Conservation (phyloP, 2,888 invertebrate species). For the Rhingia campestris region DNA sequence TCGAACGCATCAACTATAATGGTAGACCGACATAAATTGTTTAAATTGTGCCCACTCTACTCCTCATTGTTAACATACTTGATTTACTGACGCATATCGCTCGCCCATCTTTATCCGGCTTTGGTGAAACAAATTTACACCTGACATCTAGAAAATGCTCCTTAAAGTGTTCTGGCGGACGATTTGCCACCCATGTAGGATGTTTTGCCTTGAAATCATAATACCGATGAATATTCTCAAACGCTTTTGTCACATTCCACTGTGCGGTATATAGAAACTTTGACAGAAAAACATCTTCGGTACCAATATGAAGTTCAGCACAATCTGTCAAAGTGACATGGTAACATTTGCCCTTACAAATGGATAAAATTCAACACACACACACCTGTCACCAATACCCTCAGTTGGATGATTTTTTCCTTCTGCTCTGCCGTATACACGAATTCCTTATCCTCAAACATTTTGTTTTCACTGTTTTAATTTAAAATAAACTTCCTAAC, state of each 20-base stretch:
- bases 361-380: neutral
- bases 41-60: neutral
- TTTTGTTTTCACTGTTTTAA: slow-evolving; percentile 16
- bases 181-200: slow-evolving; percentile 79
- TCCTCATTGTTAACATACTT: slow-evolving; percentile 25
- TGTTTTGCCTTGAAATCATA: slow-evolving; percentile 79
- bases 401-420: slow-evolving; percentile 77
- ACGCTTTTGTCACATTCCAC: slow-evolving; percentile 79
- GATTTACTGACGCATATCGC: slow-evolving; percentile 67
- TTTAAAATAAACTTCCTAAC: slow-evolving; percentile 4
- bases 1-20: slow-evolving; percentile 79
- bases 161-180: slow-evolving; percentile 78
- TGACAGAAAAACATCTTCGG: slow-evolving; percentile 78
- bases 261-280: slow-evolving; percentile 77
- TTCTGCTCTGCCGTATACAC: slow-evolving; percentile 76
- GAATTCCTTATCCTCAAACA: slow-evolving; percentile 75
- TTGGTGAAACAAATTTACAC: slow-evolving; percentile 79
- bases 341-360: neutral
- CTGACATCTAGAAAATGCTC: slow-evolving; percentile 77
- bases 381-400: slow-evolving; percentile 77
- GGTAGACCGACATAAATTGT: neutral
- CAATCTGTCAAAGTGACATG: slow-evolving; percentile 74
- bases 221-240: slow-evolving; percentile 77
- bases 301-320: slow-evolving; percentile 77
- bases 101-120: slow-evolving; percentile 79